Evolutionary conservation across 2,888 invertebrate species (phyloP).

Genomic region (Nephrotoma guestfalica): DNA sequence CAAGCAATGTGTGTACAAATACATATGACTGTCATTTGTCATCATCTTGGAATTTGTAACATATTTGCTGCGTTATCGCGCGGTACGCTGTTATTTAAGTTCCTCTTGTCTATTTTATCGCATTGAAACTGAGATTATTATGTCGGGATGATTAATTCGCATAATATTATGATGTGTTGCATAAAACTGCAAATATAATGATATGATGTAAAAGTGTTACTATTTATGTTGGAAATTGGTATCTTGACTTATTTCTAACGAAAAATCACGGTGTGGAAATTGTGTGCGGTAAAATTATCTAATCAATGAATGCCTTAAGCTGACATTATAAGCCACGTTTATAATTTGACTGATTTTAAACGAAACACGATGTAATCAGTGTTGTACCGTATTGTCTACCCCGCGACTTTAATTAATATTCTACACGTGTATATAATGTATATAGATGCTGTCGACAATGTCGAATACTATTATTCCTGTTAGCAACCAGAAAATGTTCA

Average conservation of each 20-base stretch:
- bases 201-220: not conserved
- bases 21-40: not conserved
- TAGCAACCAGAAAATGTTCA: too few species aligned
- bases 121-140: not conserved
- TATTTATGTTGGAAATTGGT: not conserved
- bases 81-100: not conserved
- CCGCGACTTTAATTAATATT: too few species aligned
- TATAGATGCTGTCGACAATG: too few species aligned
- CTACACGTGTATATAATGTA: too few species aligned
- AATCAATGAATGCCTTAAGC: accelerated
- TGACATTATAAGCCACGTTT: too few species aligned
- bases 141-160: not conserved
- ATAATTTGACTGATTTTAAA: too few species aligned
- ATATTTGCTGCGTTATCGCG: not conserved
- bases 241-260: not conserved
- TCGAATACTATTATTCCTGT: too few species aligned
- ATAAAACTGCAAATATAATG: not conserved
- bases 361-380: too few species aligned
- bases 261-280: too few species aligned
- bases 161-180: not conserved
- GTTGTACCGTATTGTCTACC: too few species aligned
- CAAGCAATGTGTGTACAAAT: not conserved
- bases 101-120: not conserved
- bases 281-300: too few species aligned
- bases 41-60: not conserved